phyloP scores from a whole-genome alignment of 2,113 vertebrate species.

The Heptranchias perlo region DNA sequence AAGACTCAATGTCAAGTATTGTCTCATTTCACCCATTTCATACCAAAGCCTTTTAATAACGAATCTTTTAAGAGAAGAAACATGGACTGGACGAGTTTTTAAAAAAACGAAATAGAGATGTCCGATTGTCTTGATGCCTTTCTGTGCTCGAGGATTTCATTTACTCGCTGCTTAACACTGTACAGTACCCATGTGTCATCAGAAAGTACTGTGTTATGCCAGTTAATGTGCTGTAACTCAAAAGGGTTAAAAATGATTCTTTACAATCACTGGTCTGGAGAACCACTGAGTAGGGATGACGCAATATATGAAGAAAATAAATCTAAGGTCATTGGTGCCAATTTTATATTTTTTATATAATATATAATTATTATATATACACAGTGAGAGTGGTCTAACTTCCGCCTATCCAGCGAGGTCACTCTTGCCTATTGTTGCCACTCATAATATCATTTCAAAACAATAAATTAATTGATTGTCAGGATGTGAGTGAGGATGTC shows the following conservation, averaged over 20 bases:
- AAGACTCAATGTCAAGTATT: not conserved
- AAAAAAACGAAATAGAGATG: not conserved
- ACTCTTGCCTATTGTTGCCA: not conserved
- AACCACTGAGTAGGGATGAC: not conserved
- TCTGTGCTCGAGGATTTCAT: not conserved
- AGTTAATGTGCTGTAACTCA: not conserved
- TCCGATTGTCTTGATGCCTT: not conserved
- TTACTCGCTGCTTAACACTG: not conserved
- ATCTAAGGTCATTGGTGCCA: constrained; percentile 22
- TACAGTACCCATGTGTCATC: not conserved
- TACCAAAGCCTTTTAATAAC: constrained; percentile 34
- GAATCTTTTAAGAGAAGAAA: not conserved
- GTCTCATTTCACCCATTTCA: not conserved
- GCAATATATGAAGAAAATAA: constrained; percentile 30
- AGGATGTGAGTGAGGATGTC: constrained; percentile 6
- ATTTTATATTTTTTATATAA: constrained; percentile 34
- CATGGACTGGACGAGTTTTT: not conserved
- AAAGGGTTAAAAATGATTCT: not conserved
- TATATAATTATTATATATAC: not conserved
- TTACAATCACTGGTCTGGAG: not conserved
- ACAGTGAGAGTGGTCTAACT: not conserved
- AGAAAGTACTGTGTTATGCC: not conserved
- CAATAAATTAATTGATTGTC: constrained; percentile 23
- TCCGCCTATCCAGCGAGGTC: not conserved
- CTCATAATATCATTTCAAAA: not conserved